Percentiles rank a stretch among this genome's conserved stretches.
Evolutionary conservation across 2,888 invertebrate genomes (phyloP).

Genomic region (Spilarctia lutea): DNA sequence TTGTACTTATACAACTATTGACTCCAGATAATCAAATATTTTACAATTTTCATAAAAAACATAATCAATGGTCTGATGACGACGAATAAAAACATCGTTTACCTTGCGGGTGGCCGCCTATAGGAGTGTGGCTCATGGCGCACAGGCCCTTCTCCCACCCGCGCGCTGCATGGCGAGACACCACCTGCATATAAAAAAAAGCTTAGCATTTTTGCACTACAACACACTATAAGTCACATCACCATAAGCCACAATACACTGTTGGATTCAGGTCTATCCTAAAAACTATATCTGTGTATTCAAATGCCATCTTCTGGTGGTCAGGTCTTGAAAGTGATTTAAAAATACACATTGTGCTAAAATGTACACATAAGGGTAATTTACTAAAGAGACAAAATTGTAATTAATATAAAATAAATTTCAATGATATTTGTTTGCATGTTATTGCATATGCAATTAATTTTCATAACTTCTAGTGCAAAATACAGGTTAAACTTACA

Average conservation of each 20-base stretch:
- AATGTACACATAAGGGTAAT: neutral
- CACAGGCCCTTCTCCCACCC: constrained; percentile 87
- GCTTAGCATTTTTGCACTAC: neutral
- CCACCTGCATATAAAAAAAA: constrained; percentile 69
- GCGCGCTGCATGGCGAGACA: constrained; percentile 87
- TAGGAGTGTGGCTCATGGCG: constrained; percentile 87
- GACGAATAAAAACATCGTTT: constrained; percentile 30
- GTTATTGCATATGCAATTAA: neutral
- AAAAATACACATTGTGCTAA: neutral
- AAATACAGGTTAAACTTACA: neutral
- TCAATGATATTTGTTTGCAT: neutral
- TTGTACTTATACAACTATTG: too few relatives aligned
- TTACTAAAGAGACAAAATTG: neutral
- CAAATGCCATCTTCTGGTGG: neutral
- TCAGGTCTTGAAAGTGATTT: neutral
- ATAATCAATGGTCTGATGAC: too few relatives aligned
- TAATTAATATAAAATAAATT: neutral
- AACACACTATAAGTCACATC: neutral
- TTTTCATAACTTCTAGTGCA: neutral
- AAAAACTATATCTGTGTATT: neutral
- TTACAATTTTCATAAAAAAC: too few relatives aligned
- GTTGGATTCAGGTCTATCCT: neutral
- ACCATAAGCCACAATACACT: neutral
- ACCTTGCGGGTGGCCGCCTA: constrained; percentile 87
- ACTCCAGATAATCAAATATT: neutral